Evolutionary conservation across 2,888 invertebrate species (phyloP).

Genomic region (Mesorhabditis belari): DNA sequence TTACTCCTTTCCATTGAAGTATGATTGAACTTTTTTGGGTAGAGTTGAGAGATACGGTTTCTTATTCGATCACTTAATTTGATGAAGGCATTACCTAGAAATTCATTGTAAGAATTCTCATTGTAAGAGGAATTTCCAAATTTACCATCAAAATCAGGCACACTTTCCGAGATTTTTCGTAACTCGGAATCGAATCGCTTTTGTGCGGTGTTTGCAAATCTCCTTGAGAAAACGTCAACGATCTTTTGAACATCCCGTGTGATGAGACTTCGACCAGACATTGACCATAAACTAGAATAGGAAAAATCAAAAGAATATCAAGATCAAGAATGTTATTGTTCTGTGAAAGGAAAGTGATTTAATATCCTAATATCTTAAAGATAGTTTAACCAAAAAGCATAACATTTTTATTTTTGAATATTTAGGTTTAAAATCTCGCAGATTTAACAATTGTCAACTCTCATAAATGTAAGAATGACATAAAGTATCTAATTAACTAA

Average conservation of each 20-base stretch:
- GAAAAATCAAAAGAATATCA: background rate
- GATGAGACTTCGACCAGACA: slow-evolving; percentile 23
- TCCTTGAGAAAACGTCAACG: slow-evolving; percentile 17
- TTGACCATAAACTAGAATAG: slow-evolving; percentile 27
- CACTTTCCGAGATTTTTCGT: slow-evolving; percentile 6
- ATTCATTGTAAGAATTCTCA: too few species aligned
- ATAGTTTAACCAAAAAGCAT: too few species aligned
- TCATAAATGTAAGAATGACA: too few species aligned
- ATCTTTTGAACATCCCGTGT: slow-evolving; percentile 33
- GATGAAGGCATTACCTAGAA: background rate
- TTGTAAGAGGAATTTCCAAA: background rate
- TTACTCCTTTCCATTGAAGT: background rate
- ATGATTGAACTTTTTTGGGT: background rate
- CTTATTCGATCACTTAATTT: background rate
- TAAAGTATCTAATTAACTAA: too few species aligned
- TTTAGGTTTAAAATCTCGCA: too few species aligned
- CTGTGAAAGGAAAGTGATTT: too few species aligned
- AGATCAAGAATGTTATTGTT: background rate
- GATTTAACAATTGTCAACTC: too few species aligned
- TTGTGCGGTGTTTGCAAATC: slow-evolving; percentile 17
- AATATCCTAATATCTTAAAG: background rate
- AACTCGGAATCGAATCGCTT: slow-evolving; percentile 20
- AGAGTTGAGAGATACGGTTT: background rate
- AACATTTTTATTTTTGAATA: too few species aligned
- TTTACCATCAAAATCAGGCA: background rate